Evolutionary conservation across 2,113 vertebrate genomes (phyloP), one percentile per base, ranked within the genome.

Genomic region (Haemorhous mexicanus): DNA sequence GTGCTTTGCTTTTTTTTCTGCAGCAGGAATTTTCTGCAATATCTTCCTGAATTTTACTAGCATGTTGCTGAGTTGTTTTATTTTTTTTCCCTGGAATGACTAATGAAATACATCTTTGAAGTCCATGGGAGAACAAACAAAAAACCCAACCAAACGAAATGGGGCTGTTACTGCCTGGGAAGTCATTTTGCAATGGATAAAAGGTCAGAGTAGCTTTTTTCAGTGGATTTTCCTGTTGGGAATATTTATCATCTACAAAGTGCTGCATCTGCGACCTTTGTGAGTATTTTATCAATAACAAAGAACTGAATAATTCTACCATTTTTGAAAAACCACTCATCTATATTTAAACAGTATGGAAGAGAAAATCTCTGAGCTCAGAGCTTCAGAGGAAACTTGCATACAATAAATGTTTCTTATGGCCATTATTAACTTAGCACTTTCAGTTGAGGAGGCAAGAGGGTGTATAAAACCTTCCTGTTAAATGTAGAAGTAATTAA

Each of bases 261-360:
- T 89, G 85, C 93, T 96, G 97, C 78, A 92, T 97, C 94, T 92
- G 93, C 32, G 75, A 94, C 94, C 94, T 97, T 96, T 97, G 76
- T 88, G 88, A 96, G 93, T 92, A 91, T 94, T 97, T 94, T 94
- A 93, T 94, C 97, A 96, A 91, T 96, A 97, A 96, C 73, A 96
- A 92, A 95, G 88, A 89, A 75, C 80, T 96, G 92, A 97, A 97
- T 96, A 97, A 97, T 94, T 97, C 89, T 46, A 37, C 62, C 82
- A 37, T 84, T 95, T 90, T 95, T 96, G 63, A 82, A 89, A 95
- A 95, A 76, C 17, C 63, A 66, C 88, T 97, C 92, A 97, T 96
- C 92, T 97, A 97, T 97, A 96, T 97, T 97, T 97, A 95, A 97
- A 95, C 53, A 94, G 74, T 39, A 18, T 20, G 30, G 74, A 90